Percentiles rank a stretch among this genome's conserved stretches.
Evolutionary conservation across 2,113 vertebrate genomes (phyloP).

Genomic region (Python bivittatus): DNA sequence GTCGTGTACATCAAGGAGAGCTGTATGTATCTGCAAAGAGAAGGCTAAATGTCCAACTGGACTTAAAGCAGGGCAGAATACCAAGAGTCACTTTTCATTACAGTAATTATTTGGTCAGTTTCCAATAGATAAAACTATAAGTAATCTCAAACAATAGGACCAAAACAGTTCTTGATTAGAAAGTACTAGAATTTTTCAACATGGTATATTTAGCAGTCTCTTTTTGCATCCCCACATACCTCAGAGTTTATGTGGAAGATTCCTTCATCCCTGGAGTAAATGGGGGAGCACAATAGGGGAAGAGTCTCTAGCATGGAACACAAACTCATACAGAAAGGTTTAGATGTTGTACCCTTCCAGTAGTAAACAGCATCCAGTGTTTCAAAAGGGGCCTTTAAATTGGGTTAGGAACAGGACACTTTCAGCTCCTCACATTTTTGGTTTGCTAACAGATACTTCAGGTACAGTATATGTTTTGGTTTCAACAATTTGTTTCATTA

Average conservation of each 20-base stretch:
- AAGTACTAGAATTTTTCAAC: neutral
- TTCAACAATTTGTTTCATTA: neutral
- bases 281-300: neutral
- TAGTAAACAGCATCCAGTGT: neutral
- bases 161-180: neutral
- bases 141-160: neutral
- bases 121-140: neutral
- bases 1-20: neutral
- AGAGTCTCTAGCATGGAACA: neutral
- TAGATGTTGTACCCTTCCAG: neutral
- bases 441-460: neutral
- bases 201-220: too few relatives aligned
- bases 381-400: neutral
- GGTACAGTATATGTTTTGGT: neutral
- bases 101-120: neutral
- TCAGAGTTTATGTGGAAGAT: too few relatives aligned
- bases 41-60: neutral
- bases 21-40: neutral
- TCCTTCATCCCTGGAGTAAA: neutral
- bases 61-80: neutral
- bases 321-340: neutral
- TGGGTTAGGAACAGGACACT: neutral
- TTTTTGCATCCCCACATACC: too few relatives aligned
- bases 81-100: conserved; percentile 2
- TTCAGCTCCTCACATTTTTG: neutral